Base-by-base conservation (phyloP, 2,888 invertebrate species). In the Zeuzera pyrina region DNA sequence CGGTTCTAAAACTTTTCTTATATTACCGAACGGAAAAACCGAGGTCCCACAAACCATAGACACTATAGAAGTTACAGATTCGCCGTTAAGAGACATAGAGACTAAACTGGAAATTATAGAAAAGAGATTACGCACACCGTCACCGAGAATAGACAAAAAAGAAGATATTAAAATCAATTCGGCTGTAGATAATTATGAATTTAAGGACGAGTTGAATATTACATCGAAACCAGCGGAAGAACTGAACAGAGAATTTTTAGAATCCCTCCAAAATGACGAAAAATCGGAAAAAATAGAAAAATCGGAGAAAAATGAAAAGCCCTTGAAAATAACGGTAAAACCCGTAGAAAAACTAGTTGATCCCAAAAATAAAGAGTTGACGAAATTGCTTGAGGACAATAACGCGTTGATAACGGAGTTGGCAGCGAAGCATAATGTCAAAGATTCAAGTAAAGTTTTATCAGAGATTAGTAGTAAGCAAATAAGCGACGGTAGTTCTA, bases 61-160 rank as follows among this genome's bases (percentile, higher is more conserved):
- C 29, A 77, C 76, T 1, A 78, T 83, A 10, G 77, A 79, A 41
- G 66, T 84, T n/a, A 52, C 69, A 5, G 72, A 74, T 49, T 72
- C 76, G 0, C 77, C 81, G 8, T 47, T 69, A n/a, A 40, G 73
- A 13, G 65, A 74, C 31, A 38, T 55, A 3, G 50, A 51, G 12
- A 30, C 24, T 1, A 32, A 39, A 13, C 34, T 35, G 4, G 39
- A 43, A 2, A 49, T 51, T 2, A 42, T 45, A 2, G 45, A 45
- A 7, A 61, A 61, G 41, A 51, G 62, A 8, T 45, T 64, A 0
- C 45, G 61, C 13, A 59, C 67, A 0, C 57, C 67, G 13, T 54
- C 57, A 6, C 44, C 46, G 2, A 41, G 41, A 3, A 31, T 27
- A n/a, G 36, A 22, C 4, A 39, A 28, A 2, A 7, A 39, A 36